Conservation (phyloP, 2,797 vertebrate genomes). For the Enteromius unitaeniatus region DNA sequence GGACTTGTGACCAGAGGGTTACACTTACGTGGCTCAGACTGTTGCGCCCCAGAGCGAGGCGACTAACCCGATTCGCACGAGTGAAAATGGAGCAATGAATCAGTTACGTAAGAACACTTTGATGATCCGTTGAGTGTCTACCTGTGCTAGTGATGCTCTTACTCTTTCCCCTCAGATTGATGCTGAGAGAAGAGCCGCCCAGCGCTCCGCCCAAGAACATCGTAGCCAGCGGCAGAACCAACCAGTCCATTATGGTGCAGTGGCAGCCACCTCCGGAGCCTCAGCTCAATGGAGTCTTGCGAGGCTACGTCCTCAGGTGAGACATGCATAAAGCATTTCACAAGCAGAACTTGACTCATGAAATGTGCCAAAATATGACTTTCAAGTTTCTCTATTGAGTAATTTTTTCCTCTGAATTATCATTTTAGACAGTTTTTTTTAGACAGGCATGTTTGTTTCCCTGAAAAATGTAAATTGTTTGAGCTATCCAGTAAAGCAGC, state of each 20-base stretch:
- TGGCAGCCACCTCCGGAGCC: slow-evolving; percentile 96
- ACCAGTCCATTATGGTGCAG: slow-evolving; percentile 98
- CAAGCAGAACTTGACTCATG: slow-evolving; percentile 13
- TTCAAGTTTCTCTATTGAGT: background rate
- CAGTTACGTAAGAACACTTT: slow-evolving; percentile 40
- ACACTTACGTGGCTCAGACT: slow-evolving; percentile 39
- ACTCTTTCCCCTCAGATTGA: slow-evolving; percentile 76
- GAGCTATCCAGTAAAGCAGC: background rate
- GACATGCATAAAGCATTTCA: slow-evolving; percentile 32
- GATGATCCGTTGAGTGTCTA: background rate
- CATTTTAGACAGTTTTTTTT: background rate
- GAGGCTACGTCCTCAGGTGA: slow-evolving; percentile 92
- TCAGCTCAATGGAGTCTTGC: slow-evolving; percentile 91
- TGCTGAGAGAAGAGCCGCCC: slow-evolving; percentile 93
- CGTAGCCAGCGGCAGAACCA: slow-evolving; percentile 93
- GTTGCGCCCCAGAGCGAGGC: slow-evolving; percentile 34
- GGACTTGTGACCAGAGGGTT: slow-evolving; percentile 56
- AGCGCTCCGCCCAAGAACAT: slow-evolving; percentile 95
- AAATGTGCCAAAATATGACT: slow-evolving; percentile 1
- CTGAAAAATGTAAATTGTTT: background rate
- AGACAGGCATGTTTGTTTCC: background rate
- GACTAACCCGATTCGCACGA: slow-evolving; percentile 3
- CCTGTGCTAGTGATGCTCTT: slow-evolving; percentile 3
- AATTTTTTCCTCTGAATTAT: background rate
- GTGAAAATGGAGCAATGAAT: slow-evolving; percentile 20